phyloP scores from a whole-genome alignment of 2,113 vertebrate genomes.

The Dolichallabes microphthalmus region DNA sequence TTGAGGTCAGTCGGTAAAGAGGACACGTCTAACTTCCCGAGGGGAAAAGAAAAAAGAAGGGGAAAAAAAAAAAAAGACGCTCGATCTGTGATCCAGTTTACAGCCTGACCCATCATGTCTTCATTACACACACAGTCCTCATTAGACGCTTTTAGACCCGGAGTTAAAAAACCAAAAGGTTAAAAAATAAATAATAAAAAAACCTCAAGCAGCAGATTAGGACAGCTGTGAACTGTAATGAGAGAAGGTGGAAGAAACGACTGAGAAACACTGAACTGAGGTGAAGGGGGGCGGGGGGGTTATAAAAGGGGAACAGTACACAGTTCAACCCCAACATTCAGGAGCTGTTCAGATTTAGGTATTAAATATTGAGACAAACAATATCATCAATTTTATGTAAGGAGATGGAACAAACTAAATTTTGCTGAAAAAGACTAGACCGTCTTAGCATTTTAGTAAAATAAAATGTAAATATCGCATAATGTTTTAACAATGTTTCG shows the following conservation, averaged over 20 bases:
- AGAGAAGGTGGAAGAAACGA: neutral
- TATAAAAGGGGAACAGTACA: neutral
- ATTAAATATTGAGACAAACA: neutral
- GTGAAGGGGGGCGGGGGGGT: neutral
- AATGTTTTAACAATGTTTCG: too few species aligned
- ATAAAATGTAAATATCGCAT: too few species aligned
- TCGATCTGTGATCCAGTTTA: neutral
- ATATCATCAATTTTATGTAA: neutral
- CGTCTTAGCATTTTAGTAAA: neutral
- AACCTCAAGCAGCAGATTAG: neutral
- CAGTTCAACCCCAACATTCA: neutral
- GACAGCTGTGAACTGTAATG: neutral
- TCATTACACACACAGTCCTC: neutral
- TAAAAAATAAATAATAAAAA: neutral
- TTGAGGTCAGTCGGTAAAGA: conserved; percentile 24
- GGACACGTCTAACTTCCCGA: conserved; percentile 15
- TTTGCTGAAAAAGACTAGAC: neutral
- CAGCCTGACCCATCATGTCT: neutral
- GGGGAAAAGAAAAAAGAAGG: neutral
- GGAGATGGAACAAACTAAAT: neutral
- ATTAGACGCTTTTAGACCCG: neutral
- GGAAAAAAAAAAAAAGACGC: neutral
- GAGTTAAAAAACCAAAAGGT: neutral
- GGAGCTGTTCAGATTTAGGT: neutral
- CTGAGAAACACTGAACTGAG: neutral